phyloP scores from a whole-genome alignment of 2,888 invertebrate genomes.

The Dicyrtomina minuta region DNA sequence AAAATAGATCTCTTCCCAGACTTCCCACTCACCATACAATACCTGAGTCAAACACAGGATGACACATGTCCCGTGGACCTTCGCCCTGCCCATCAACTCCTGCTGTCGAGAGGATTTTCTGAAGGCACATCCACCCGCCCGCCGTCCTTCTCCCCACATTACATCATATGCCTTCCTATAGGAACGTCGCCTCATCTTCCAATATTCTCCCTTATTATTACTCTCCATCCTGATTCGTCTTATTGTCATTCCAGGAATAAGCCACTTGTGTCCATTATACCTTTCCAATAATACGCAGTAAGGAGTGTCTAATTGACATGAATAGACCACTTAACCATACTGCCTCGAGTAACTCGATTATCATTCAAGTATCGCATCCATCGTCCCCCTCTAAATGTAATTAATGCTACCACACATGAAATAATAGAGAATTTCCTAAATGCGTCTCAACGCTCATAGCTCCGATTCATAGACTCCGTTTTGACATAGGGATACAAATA shows the following conservation, averaged over 20 bases:
- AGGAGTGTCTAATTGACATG: conserved; percentile 26
- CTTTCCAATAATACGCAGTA: conserved; percentile 29
- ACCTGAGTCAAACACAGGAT: background rate
- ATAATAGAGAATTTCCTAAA: no score
- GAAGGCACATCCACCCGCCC: background rate
- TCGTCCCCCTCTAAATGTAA: conserved; percentile 9
- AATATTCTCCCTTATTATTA: background rate
- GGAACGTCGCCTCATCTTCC: background rate
- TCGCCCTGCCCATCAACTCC: background rate
- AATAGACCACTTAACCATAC: conserved; percentile 28
- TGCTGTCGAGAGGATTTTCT: background rate
- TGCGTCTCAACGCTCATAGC: no score
- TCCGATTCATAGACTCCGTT: no score
- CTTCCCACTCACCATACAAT: background rate
- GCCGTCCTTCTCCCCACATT: background rate
- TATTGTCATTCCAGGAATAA: conserved; percentile 23
- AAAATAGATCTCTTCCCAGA: background rate
- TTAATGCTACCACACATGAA: conserved; percentile 30
- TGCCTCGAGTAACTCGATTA: conserved; percentile 19
- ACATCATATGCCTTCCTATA: background rate
- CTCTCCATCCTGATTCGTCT: conserved; percentile 7
- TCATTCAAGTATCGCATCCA: conserved; percentile 17
- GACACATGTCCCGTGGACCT: background rate
- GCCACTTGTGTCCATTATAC: conserved; percentile 30
- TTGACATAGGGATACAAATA: no score